Evolutionary conservation across 2,888 invertebrate species (phyloP), one percentile per base, ranked within the genome.

Genomic region (Tolmerus cingulatus): DNA sequence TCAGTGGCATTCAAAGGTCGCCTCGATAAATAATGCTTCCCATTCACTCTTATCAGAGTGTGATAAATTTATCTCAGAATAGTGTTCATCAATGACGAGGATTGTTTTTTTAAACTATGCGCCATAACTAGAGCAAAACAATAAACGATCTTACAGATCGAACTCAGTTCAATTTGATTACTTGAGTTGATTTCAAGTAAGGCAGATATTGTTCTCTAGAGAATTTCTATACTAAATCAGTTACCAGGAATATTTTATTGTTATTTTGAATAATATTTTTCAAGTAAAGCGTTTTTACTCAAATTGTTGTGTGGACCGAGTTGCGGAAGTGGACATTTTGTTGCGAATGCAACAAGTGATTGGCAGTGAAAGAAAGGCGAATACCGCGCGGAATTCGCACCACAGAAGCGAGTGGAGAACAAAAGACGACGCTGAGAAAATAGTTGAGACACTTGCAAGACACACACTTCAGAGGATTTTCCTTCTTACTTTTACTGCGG

Each of bases 121-220:
- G 78, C 66, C 77, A 87, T 79, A 88, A 77, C 34, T 77, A 76
- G 74, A 84, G 66, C 57, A 86, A 76, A 66, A 76, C 40, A 76
- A 84, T 37, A 81, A 76, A 76, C 9, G 23, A 55, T 40, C 82
- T 55, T 30, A 14, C 37, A 77, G 81, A 86, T 82, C 84, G 76
- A 88, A 84, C 84, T 88, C 88, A 88, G 88, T 88, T 84, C 77
- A 84, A 79, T 51, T 66, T 82, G 82, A 40, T 82, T 27, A 82
- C 77, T 86, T 86, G 89, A 87, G 78, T 87, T 86, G 86, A 85
- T 86, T 82, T 43, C 87, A 82, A 82, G 82, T 82, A 30, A 82
- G 9, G 30, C 27, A 82, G 57, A 82, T 78, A 78, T 78, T 43
- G 78, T 78, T 46, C 78, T 40, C 27, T 12, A 2, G 27, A 40